Percentiles rank a stretch among this genome's conserved stretches.
phyloP scores from a whole-genome alignment of 2,797 vertebrate species.

The Pseudotriccus pelzelni region DNA sequence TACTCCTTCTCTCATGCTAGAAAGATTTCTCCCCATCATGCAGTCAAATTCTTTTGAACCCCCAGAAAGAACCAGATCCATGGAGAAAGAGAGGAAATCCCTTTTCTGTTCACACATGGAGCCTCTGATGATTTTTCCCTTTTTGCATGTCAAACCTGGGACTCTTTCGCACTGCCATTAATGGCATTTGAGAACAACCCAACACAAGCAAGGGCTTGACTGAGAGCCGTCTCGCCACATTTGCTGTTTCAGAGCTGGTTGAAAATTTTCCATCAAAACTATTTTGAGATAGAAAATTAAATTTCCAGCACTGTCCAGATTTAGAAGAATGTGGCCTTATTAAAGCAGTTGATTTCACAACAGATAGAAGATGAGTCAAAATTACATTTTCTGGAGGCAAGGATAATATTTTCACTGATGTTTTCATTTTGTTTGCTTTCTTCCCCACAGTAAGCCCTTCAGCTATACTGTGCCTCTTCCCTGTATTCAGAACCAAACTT shows the following conservation, averaged over 20 bases:
- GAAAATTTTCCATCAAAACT: not conserved
- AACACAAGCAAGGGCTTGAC: not conserved
- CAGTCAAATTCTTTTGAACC: slow-evolving; percentile 23
- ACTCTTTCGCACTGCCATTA: not conserved
- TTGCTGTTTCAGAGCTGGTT: not conserved
- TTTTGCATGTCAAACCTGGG: not conserved
- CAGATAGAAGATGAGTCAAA: not conserved
- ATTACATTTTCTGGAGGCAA: not conserved
- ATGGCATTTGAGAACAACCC: not conserved
- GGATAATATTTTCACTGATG: not conserved
- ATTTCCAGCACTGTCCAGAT: not conserved
- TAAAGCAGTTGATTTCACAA: not conserved
- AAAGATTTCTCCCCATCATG: not conserved
- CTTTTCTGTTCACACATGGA: slow-evolving; percentile 3
- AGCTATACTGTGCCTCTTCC: not conserved
- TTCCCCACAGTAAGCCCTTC: not conserved
- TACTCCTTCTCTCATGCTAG: not conserved
- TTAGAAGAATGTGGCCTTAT: not conserved
- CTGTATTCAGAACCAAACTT: not conserved
- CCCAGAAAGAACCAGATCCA: not conserved
- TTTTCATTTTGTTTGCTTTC: not conserved
- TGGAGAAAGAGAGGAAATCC: not conserved
- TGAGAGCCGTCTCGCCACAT: not conserved
- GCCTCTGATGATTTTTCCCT: not conserved
- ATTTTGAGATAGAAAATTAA: not conserved